A percentile compares a stretch with the other conserved stretches of the same genome.
Conservation (phyloP, 2,888 invertebrate species). For the Falcaria lacertinaria region DNA sequence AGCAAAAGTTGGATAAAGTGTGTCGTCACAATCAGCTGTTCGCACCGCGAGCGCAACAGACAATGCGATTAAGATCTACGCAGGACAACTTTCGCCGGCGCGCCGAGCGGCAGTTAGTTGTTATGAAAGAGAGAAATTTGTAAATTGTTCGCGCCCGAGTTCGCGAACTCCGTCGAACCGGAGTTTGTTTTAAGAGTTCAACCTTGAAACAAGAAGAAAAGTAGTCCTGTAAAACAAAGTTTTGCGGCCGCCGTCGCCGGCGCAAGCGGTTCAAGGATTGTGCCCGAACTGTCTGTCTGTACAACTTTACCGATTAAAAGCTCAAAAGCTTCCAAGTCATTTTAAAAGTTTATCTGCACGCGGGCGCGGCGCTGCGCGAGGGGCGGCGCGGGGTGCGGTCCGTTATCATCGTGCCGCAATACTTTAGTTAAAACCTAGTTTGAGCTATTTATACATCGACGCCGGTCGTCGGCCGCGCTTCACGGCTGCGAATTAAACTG, state of each 20-base stretch:
- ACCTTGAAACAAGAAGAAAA: constrained; percentile 82
- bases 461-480: constrained; percentile 51
- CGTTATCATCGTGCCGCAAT: constrained; percentile 71
- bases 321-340: constrained; percentile 82
- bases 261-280: constrained; percentile 81
- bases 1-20: constrained; percentile 62
- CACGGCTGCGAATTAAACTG: constrained; percentile 58
- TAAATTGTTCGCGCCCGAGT: constrained; percentile 81
- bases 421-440: constrained; percentile 76
- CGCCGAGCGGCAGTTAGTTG: constrained; percentile 80
- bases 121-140: constrained; percentile 82
- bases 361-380: constrained; percentile 49
- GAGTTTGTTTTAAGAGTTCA: constrained; percentile 82
- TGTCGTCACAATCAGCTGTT: constrained; percentile 76
- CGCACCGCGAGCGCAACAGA: constrained; percentile 77
- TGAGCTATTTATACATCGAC: constrained; percentile 73
- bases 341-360: constrained; percentile 81
- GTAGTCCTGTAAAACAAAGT: constrained; percentile 82
- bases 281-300: constrained; percentile 80
- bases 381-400: constrained; percentile 55
- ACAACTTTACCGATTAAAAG: constrained; percentile 81
- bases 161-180: constrained; percentile 80
- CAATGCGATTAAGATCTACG: constrained; percentile 81
- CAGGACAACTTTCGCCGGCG: constrained; percentile 80
- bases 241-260: constrained; percentile 81